Evolutionary conservation across 2,888 invertebrate species (phyloP), one percentile per base, ranked within the genome.

Genomic region (Ormia ochracea): DNA sequence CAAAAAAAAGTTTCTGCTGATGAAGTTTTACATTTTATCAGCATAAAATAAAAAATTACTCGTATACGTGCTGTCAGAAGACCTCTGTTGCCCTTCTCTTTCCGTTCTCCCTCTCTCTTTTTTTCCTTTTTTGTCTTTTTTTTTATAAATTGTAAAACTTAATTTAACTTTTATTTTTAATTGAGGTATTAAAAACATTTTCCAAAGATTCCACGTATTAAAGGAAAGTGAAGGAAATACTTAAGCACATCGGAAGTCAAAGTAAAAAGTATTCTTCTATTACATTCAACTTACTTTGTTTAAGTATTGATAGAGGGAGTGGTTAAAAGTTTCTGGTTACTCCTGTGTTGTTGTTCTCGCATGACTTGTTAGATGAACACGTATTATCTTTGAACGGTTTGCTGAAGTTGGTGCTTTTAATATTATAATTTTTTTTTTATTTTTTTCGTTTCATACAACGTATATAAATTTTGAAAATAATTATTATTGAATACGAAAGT

Each of bases 401-500:
- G 48, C 65, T 68, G 69, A 77, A 77, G 50, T 81, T 77, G n/a
- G 14, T 45, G 36, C n/a, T 81, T 48, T 14, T 19, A 31, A 36
- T 45, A 14, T 70, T 17, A 28, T 28, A n/a, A n/a, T n/a, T n/a
- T n/a, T n/a, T n/a, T n/a, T n/a, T n/a, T n/a, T n/a, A n/a, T 45
- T 58, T 31, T 14, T 70, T 54, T 52, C 19, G 68, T 19, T 21
- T 70, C 82, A 66, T 74, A n/a, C 77, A 77, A 58, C 48, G 58
- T 65, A 70, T 36, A 73, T 74, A 72, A 81, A 77, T 82, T 79
- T n/a, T n/a, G n/a, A 79, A 61, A 70, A 59, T 81, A 81, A 56
- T 81, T 77, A 82, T 82, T 74, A 69, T 65, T 58, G 19, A 68
- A 63, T 31, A 59, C 9, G 4, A 61, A 74, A 56, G 33, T 54